Base-by-base conservation (phyloP, 1,140 invertebrate genomes). In the Brachionus manjavacas region DNA sequence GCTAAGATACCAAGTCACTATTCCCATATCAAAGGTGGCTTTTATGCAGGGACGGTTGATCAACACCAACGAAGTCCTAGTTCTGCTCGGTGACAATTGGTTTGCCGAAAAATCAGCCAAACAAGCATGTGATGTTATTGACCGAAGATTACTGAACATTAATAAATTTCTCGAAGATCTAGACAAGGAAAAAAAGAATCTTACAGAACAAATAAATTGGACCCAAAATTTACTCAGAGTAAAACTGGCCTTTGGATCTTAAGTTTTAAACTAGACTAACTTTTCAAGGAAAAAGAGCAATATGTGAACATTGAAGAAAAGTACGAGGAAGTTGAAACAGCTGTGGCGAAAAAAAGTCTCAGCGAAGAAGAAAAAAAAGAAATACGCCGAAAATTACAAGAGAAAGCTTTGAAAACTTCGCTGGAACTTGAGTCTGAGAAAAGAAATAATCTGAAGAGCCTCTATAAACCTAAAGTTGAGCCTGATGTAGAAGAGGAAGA, bases 31-130 rank as follows among this genome's bases (percentile, higher is more conserved):
- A 11, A 90, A 90, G 41, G 87, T 91, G 76, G 93, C 93, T 1
- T 91, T 93, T 70, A 92, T 93, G 90, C 92, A 91, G 86, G 93
- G 93, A 28, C 91, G 92, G 86, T 86, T 94, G 35, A 90, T 91
- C 20, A 93, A 94, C 85, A 94, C 93, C 1, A 94, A 94, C 89
- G 93, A 94, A 89, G 91, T 94, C 20, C 87, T 93, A 52, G 92
- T 92, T 31, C 89, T 91, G 3, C 87, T 94, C 9, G 93, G 93
- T 31, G 92, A 93, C 85, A 92, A 92, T 85, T 94, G 92, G 88
- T 94, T 94, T 90, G 91, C 90, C 12, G 93, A 94, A 85, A 90
- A 92, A 68, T 93, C 92, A 52, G 91, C 92, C 6, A 90, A 91
- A 85, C 91, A 93, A 86, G 92, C 93, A 1, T 87, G 87, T n/a